phyloP scores from a whole-genome alignment of 30 jellyfish, hydroid and myxozoan species.

The Hydractinia echinata region DNA sequence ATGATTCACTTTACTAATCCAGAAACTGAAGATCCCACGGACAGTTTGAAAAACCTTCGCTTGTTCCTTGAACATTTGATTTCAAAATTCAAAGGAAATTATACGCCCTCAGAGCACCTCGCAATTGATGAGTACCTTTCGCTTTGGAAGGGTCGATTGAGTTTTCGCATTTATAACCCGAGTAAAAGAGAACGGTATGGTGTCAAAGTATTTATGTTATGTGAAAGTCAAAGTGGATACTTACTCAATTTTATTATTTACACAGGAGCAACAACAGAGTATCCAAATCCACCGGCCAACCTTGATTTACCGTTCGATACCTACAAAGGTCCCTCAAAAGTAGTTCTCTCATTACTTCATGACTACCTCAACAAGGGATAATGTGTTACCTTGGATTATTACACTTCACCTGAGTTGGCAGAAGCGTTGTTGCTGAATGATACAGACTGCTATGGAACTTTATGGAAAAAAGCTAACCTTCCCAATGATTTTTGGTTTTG shows the following conservation, averaged over 20 bases:
- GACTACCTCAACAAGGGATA: no score
- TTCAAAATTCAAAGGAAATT: no score
- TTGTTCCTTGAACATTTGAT: no score
- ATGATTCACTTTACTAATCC: constrained; percentile 6
- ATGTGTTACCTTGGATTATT: no score
- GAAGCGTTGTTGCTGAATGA: not conserved
- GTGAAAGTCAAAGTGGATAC: constrained; percentile 24
- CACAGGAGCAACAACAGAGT: no score
- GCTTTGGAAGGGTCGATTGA: constrained; percentile 27
- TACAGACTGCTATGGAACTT: constrained; percentile 37
- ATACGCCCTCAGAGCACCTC: not conserved
- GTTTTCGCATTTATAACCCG: constrained; percentile 7
- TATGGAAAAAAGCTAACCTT: not conserved
- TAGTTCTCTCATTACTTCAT: no score
- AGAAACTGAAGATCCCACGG: constrained; percentile 1
- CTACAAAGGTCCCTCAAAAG: no score
- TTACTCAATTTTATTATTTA: no score
- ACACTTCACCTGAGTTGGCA: no score
- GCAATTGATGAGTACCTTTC: constrained; percentile 16
- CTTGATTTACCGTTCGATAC: no score
- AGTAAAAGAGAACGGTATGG: constrained; percentile 25
- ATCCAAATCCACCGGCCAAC: no score
- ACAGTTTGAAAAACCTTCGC: no score
- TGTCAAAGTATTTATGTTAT: constrained; percentile 9
- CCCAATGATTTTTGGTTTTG: constrained; percentile 11